Base-by-base conservation (phyloP, 2,888 invertebrate species). In the Melieria crassipennis region DNA sequence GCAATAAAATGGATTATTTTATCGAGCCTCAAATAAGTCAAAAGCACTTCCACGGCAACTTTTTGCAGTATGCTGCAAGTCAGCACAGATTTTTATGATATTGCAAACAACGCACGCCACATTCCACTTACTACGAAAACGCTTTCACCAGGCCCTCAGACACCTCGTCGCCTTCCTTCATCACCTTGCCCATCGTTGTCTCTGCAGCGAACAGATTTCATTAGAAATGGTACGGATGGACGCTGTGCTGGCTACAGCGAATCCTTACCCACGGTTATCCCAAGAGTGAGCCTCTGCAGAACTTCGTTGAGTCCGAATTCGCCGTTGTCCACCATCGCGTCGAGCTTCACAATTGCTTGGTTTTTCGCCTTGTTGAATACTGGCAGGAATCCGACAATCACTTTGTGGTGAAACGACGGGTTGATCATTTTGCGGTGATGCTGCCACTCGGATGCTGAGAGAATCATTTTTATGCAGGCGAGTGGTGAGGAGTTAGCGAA, bases 151-250 rank as follows among this genome's bases (percentile, higher is more conserved):
- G 30, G 50, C 64, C 65, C 52, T 75, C 71, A 4, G 72, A 65
- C 4, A 75, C 69, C 58, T 72, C 30, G 58, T 75, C 75, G 3
- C 66, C 71, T 13, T 70, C 66, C n/a, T n/a, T 10, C 70, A 73
- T 61, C 13, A 45, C 11, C 62, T 77, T 74, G 3, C 77, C 77
- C 75, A 77, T 75, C 6, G 77, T 77, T 7, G 77, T 77, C 72
- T 77, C 77, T 77, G 50, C 1, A 72, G 16, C 13, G 10, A 64
- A 10, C 4, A 4, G 13, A 48, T 64, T 48, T 11, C 5, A 13
- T 13, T 65, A 13, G 5, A n/a, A 4, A 7, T 45, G 3, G 6
- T 11, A 43, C 11, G 11, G 11, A 50, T 50, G 50, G 7, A 50
- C 9, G 11, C 9, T 9, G 50, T n/a, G 10, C 42, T 65, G 5